Evolutionary conservation across 2,113 vertebrate genomes (phyloP).

Genomic region (Meleagris gallopavo): DNA sequence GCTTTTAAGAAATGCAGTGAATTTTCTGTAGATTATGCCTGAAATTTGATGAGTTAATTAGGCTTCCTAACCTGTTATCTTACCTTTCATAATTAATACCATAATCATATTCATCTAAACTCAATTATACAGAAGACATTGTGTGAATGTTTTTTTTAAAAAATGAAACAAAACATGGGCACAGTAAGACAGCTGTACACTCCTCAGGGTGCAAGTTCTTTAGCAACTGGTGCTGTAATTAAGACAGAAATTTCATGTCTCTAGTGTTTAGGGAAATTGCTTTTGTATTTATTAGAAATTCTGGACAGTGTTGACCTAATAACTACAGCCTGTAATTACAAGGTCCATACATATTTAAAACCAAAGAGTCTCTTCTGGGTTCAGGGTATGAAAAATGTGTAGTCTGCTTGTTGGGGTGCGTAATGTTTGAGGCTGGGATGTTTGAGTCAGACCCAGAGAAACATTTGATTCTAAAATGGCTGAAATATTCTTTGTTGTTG

Average conservation of each 20-base stretch:
- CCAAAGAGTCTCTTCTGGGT: neutral
- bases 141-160: neutral
- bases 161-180: neutral
- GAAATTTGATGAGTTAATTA: conserved; percentile 60
- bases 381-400: neutral
- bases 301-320: neutral
- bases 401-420: neutral
- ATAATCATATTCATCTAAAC: conserved; percentile 45
- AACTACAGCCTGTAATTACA: neutral
- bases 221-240: neutral
- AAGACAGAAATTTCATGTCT: neutral
- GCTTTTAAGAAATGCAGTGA: neutral
- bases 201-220: neutral
- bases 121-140: neutral
- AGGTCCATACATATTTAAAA: neutral
- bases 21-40: conserved; percentile 24
- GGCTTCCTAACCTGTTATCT: conserved; percentile 47
- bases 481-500: neutral
- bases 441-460: neutral
- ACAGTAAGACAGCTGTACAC: neutral
- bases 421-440: neutral
- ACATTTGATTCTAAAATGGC: neutral
- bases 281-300: neutral
- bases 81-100: conserved; percentile 50
- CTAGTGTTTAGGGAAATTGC: neutral